These are phyloP conservation scores for Procambarus virginalis DNA, from an alignment of 1,140 invertebrate species.

Conservation along the genomic window DNA sequence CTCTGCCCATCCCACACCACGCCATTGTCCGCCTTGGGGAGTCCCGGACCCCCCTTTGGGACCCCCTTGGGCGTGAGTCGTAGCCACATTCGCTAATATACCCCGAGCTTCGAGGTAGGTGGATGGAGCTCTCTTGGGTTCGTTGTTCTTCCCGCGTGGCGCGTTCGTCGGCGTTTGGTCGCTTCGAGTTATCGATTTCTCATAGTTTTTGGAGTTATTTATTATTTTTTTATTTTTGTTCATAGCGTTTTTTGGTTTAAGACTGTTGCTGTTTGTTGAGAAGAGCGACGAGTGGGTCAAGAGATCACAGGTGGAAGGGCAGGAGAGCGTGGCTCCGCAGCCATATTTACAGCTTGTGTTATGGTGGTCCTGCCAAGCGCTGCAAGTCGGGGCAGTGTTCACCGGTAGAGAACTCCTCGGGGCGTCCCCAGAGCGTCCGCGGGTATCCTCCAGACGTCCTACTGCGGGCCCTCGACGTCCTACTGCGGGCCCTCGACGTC, in stretches of 20 bases:
- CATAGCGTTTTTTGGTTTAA: too few species aligned
- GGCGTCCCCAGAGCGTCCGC: not conserved
- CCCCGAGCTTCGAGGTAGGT: not conserved
- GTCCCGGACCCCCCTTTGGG: not conserved
- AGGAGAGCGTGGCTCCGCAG: not conserved
- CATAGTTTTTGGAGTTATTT: not conserved
- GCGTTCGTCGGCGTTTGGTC: not conserved
- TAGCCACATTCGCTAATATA: not conserved
- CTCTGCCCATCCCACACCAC: slow-evolving; percentile 23
- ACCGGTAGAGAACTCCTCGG: not conserved
- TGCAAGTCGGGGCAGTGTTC: not conserved
- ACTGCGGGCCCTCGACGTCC: not conserved
- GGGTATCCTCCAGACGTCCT: too few species aligned
- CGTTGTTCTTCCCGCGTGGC: not conserved
- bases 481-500: not conserved
- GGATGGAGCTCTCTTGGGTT: not conserved
- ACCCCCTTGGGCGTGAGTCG: not conserved
- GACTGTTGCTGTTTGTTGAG: too few species aligned
- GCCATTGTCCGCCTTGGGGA: slow-evolving; percentile 33
- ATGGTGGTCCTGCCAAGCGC: slow-evolving; percentile 8
- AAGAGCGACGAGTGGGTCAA: not conserved
- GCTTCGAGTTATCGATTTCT: not conserved
- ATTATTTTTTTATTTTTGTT: not conserved
- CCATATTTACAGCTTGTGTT: slow-evolving; percentile 21
- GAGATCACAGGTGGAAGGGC: not conserved